Evolutionary conservation across 2,888 invertebrate genomes (phyloP).

Genomic region (Microchrysa polita): DNA sequence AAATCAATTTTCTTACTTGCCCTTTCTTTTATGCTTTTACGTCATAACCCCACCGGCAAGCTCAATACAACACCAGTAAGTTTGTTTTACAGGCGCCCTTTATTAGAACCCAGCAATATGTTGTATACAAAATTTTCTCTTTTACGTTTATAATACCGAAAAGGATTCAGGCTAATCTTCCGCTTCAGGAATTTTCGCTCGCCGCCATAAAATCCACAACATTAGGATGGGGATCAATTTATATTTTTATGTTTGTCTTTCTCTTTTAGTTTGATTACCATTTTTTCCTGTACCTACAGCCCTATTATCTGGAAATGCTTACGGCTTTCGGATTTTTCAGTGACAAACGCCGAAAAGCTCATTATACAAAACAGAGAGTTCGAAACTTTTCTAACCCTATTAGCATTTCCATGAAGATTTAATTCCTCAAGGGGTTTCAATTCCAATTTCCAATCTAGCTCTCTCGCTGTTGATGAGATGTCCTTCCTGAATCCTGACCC

Average conservation of each 20-base stretch:
- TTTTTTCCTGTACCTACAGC: neutral
- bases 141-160: neutral
- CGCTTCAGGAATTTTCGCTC: constrained; percentile 3
- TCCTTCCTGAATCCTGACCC: neutral
- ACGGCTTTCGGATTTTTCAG: too few species aligned
- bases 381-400: constrained; percentile 27
- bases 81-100: too few species aligned
- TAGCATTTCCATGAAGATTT: constrained; percentile 3
- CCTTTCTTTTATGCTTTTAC: too few species aligned
- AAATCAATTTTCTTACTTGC: too few species aligned
- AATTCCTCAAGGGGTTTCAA: constrained; percentile 4
- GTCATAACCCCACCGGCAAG: too few species aligned
- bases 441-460: neutral
- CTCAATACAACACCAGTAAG: too few species aligned
- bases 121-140: too few species aligned
- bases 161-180: constrained; percentile 9
- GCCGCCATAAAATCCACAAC: constrained; percentile 1
- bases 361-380: neutral
- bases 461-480: neutral
- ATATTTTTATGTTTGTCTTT: too few species aligned
- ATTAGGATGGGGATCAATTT: neutral
- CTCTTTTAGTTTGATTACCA: constrained; percentile 5
- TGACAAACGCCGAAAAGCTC: neutral
- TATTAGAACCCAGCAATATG: too few species aligned
- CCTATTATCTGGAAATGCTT: neutral